These are phyloP conservation scores for Drosophila ohnishii DNA, from an alignment of 1,140 invertebrate species.

Conservation along the genomic window DNA sequence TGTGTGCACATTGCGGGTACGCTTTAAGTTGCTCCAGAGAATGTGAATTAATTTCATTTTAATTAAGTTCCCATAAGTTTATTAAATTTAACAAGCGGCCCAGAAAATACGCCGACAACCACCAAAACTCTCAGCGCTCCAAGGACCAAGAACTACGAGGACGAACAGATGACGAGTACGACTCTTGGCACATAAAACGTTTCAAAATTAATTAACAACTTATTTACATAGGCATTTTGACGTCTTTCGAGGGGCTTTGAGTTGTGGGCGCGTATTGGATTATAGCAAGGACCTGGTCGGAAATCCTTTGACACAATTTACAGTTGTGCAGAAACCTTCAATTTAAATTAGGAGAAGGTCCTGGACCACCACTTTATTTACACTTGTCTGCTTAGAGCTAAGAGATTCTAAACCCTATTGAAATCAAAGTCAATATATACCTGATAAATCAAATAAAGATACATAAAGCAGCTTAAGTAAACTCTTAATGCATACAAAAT, in stretches of 20 bases:
- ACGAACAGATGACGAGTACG: slow-evolving; percentile 21
- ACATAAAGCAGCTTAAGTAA: not conserved
- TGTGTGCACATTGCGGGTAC: slow-evolving; percentile 13
- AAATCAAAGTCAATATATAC: not conserved
- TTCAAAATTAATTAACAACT: slow-evolving; percentile 76
- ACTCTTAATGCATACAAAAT: not conserved
- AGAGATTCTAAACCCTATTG: not conserved
- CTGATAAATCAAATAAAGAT: not conserved
- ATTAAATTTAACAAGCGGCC: slow-evolving; percentile 59
- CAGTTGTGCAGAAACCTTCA: not conserved
- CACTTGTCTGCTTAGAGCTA: not conserved
- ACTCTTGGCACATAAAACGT: slow-evolving; percentile 46
- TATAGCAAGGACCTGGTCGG: not conserved
- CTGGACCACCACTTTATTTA: not conserved
- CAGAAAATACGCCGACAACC: slow-evolving; percentile 31
- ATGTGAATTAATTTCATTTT: slow-evolving; percentile 73
- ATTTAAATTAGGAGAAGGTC: not conserved
- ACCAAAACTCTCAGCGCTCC: slow-evolving; percentile 15
- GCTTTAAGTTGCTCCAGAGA: slow-evolving; percentile 44
- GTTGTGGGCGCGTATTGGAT: slow-evolving; percentile 9
- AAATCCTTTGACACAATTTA: slow-evolving; percentile 17
- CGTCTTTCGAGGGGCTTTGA: slow-evolving; percentile 11
- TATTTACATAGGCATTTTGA: slow-evolving; percentile 59
- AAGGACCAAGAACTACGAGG: slow-evolving; percentile 15
- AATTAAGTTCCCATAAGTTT: slow-evolving; percentile 66